These are phyloP conservation scores for Microtus richardsoni DNA, from an alignment of 2,113 vertebrate genomes.

Conservation along the genomic window DNA sequence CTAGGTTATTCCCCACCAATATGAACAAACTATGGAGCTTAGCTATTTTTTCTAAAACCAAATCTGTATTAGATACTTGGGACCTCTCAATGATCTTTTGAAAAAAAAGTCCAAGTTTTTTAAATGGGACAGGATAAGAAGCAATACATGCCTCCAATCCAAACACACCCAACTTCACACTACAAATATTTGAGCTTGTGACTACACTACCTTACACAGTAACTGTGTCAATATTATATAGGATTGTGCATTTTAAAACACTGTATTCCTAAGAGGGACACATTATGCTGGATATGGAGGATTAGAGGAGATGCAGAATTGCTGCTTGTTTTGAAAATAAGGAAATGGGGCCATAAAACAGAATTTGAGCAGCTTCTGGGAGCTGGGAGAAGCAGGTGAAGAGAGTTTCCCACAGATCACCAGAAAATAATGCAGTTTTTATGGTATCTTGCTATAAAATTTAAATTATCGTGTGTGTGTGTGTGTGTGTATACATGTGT, in stretches of 20 bases:
- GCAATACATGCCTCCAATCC: neutral
- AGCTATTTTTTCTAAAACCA: conserved; percentile 5
- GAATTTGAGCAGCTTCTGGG: neutral
- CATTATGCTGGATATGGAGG: neutral
- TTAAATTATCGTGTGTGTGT: neutral
- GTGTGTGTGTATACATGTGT: neutral
- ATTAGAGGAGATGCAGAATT: neutral
- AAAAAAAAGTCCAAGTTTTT: neutral
- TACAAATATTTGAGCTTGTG: neutral
- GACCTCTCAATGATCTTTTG: neutral
- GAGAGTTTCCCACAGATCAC: neutral
- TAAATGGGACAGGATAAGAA: neutral
- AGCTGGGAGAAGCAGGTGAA: neutral
- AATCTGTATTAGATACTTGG: neutral
- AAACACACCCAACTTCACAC: neutral
- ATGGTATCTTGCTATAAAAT: neutral
- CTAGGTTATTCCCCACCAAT: neutral
- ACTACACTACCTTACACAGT: neutral
- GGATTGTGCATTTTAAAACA: neutral
- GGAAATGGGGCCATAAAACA: neutral
- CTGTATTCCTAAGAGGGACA: neutral
- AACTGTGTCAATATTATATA: neutral
- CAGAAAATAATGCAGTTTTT: neutral
- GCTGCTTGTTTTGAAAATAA: neutral
- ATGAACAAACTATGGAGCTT: neutral